Evolutionary conservation across 2,888 invertebrate genomes (phyloP).

Genomic region (Argyresthia goedartella): DNA sequence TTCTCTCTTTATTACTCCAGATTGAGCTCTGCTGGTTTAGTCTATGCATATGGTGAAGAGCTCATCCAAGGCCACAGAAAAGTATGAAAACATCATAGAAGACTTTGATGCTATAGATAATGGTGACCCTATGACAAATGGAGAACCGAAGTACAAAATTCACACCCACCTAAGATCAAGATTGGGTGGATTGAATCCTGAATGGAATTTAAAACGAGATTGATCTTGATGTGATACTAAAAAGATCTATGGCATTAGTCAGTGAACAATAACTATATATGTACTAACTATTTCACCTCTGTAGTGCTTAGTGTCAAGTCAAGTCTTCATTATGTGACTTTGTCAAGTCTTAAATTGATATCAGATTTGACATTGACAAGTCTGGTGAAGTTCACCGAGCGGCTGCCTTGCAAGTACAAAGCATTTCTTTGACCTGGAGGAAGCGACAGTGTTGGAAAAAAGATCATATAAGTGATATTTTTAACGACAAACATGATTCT

Average conservation of each 20-base stretch:
- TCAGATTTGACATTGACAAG: slow-evolving; percentile 75
- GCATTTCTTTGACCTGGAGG: slow-evolving; percentile 87
- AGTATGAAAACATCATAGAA: slow-evolving; percentile 90
- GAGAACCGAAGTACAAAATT: slow-evolving; percentile 82
- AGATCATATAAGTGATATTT: slow-evolving; percentile 82
- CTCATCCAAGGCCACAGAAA: slow-evolving; percentile 76
- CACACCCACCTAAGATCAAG: slow-evolving; percentile 82
- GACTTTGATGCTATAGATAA: slow-evolving; percentile 98
- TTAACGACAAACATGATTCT: slow-evolving; percentile 70
- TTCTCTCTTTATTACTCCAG: slow-evolving; percentile 52
- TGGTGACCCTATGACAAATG: slow-evolving; percentile 87
- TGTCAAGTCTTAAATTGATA: slow-evolving; percentile 79
- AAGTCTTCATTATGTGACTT: slow-evolving; percentile 86
- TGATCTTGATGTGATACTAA: slow-evolving; percentile 74
- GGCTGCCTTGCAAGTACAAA: slow-evolving; percentile 95
- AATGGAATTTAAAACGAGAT: slow-evolving; percentile 80
- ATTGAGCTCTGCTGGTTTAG: slow-evolving; percentile 94
- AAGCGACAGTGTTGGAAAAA: slow-evolving; percentile 73
- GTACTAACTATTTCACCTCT: slow-evolving; percentile 72
- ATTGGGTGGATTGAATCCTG: slow-evolving; percentile 83
- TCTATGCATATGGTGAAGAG: slow-evolving; percentile 89
- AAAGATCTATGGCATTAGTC: slow-evolving; percentile 82
- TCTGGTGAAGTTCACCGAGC: slow-evolving; percentile 81
- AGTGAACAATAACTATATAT: slow-evolving; percentile 83
- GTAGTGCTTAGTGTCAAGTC: too few species aligned